Percentiles rank a stretch among this genome's conserved stretches.
phyloP scores from a whole-genome alignment of 1,140 invertebrate genomes.

The Stegodyphus mimosarum region DNA sequence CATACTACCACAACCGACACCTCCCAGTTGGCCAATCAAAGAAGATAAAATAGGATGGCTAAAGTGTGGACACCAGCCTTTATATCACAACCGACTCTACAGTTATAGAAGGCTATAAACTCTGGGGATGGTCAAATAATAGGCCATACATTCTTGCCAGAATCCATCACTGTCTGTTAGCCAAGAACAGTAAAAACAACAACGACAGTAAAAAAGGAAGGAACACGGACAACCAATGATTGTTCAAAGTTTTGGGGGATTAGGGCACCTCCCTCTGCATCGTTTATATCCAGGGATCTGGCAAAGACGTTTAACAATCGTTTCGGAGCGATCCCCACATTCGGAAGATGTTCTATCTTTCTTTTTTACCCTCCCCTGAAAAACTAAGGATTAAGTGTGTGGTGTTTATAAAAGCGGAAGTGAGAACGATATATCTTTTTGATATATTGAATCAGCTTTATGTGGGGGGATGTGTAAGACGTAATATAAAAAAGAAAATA shows the following conservation, averaged over 20 bases:
- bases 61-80: background rate
- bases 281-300: conserved; percentile 56
- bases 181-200: background rate
- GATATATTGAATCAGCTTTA: conserved; percentile 43
- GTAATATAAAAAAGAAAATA: too few relatives aligned
- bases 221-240: conserved; percentile 26
- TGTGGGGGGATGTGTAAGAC: too few relatives aligned
- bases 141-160: conserved; percentile 17
- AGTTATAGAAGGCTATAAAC: conserved; percentile 33
- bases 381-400: conserved; percentile 25
- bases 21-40: conserved; percentile 23
- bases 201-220: background rate
- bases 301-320: conserved; percentile 59
- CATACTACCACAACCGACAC: background rate
- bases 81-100: conserved; percentile 4
- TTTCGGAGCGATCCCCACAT: conserved; percentile 5
- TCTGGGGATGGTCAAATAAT: conserved; percentile 47
- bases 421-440: conserved; percentile 33
- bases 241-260: conserved; percentile 47
- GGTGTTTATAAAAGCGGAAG: conserved; percentile 53
- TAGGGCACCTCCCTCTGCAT: conserved; percentile 2
- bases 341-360: background rate
- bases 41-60: conserved; percentile 5
- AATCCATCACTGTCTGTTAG: conserved; percentile 26
- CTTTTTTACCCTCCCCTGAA: conserved; percentile 11